A percentile compares a stretch with the other conserved stretches of the same genome.
phyloP scores from a whole-genome alignment of 2,888 invertebrate species.

The Arctia plantaginis region DNA sequence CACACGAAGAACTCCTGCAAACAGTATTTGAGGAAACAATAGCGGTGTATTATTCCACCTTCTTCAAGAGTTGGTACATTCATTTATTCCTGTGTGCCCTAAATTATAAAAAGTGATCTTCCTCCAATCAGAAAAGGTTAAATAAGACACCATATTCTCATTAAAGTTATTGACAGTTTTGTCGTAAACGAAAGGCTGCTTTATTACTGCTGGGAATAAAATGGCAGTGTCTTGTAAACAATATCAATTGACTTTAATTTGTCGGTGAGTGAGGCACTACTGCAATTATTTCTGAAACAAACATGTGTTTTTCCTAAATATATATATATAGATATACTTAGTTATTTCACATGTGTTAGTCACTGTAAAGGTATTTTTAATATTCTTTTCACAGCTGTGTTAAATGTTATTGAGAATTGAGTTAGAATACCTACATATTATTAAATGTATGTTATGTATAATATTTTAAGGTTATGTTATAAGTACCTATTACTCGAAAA shows the following conservation, averaged over 20 bases:
- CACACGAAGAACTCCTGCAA: too few relatives aligned
- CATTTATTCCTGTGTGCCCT: too few relatives aligned
- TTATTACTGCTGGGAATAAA: constrained; percentile 27
- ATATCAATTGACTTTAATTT: constrained; percentile 46
- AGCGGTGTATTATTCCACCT: too few relatives aligned
- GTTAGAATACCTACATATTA: neutral
- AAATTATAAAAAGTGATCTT: too few relatives aligned
- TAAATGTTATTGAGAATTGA: neutral
- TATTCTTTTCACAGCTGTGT: neutral
- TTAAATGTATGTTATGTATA: too few relatives aligned
- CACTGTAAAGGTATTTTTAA: neutral
- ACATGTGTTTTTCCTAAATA: neutral
- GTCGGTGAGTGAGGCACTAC: constrained; percentile 18
- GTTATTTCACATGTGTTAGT: neutral
- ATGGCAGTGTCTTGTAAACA: constrained; percentile 36
- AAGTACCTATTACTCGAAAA: neutral
- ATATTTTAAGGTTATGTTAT: neutral
- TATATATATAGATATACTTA: neutral
- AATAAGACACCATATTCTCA: neutral
- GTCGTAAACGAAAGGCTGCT: constrained; percentile 33
- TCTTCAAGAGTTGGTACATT: too few relatives aligned
- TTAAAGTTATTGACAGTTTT: constrained; percentile 4
- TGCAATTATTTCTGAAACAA: constrained; percentile 5
- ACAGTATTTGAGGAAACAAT: too few relatives aligned
- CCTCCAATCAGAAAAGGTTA: neutral